Conservation (phyloP, 2,888 invertebrate genomes). For the Odontocerum albicorne region DNA sequence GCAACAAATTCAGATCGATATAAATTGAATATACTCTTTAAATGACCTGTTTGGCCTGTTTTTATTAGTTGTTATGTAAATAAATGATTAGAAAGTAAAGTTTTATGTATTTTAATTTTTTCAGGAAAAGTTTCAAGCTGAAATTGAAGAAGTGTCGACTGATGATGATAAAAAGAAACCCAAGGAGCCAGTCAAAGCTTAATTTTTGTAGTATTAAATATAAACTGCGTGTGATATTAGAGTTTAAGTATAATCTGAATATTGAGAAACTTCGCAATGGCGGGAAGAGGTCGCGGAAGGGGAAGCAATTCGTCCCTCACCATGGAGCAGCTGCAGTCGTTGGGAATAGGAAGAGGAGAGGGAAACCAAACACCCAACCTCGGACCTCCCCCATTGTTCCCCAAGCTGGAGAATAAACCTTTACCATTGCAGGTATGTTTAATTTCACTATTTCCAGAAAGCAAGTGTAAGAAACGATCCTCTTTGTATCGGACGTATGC, state of each 20-base stretch:
- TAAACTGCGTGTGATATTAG: constrained; percentile 5
- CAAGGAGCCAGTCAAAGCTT: constrained; percentile 49
- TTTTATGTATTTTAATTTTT: constrained; percentile 33
- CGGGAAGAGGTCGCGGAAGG: constrained; percentile 51
- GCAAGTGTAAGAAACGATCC: too few relatives aligned
- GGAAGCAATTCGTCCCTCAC: constrained; percentile 57
- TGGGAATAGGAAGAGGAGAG: constrained; percentile 60
- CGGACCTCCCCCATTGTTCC: constrained; percentile 61
- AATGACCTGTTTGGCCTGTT: too few relatives aligned
- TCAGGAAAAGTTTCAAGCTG: constrained; percentile 62
- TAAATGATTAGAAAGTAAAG: too few relatives aligned
- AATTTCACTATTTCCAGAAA: too few relatives aligned
- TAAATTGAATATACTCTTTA: too few relatives aligned
- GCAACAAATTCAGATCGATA: too few relatives aligned
- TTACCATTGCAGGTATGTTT: constrained; percentile 48
- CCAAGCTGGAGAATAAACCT: constrained; percentile 61
- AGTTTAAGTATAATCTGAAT: not conserved
- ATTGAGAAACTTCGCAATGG: constrained; percentile 26
- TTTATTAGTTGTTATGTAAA: too few relatives aligned
- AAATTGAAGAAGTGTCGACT: constrained; percentile 58
- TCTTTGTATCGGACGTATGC: too few relatives aligned
- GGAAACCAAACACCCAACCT: constrained; percentile 51
- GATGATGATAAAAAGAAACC: constrained; percentile 55
- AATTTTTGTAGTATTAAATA: not conserved
- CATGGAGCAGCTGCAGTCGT: constrained; percentile 59